Base-by-base conservation (phyloP, 2,113 vertebrate genomes). In the Oxyura jamaicensis region DNA sequence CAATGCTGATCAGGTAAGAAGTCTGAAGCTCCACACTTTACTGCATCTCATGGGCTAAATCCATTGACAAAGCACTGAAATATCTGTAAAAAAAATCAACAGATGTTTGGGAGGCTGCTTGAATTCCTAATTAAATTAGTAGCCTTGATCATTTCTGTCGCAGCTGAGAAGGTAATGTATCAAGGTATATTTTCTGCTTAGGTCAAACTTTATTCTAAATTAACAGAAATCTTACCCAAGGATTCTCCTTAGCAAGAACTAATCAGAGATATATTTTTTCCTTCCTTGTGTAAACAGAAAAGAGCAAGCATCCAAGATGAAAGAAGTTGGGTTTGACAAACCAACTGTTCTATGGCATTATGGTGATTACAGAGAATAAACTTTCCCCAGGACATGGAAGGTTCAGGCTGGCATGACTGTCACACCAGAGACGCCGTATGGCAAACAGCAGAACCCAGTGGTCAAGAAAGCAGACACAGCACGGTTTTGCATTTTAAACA, bases 281-380 rank as follows among this genome's bases (percentile, higher is more conserved):
- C 55, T 74, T 59, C 8, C 6, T 67, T 4, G 8, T 73, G 77
- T 83, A 78, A 93, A 94, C 58, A 98, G 98, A 96, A 97, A 98
- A 83, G 36, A 83, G 23, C 96, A 98, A 94, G 72, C 83, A 74
- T 46, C 76, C 17, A 90, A 92, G 22, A 63, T 96, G 44, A 93
- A 94, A 55, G 93, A 96, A 42, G 67, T 81, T 58, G 83, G 88
- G 58, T 90, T 93, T 68, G 94, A 93, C 62, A 96, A 92, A 66
- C 59, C 81, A 36, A 60, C 97, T 26, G 79, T 98, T 56, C 68
- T 98, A 19, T 65, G 58, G 50, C 96, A 98, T 83, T 98, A 98
- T 83, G 92, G 96, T 11, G 97, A 97, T 20, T 35, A 76, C 10
- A 92, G 67, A 81, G 82, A 53, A 5, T 42, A 90, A 68, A 20